These are phyloP conservation scores for Protaetia brevitarsis DNA, from an alignment of 1,140 invertebrate genomes.

Conservation along the genomic window DNA sequence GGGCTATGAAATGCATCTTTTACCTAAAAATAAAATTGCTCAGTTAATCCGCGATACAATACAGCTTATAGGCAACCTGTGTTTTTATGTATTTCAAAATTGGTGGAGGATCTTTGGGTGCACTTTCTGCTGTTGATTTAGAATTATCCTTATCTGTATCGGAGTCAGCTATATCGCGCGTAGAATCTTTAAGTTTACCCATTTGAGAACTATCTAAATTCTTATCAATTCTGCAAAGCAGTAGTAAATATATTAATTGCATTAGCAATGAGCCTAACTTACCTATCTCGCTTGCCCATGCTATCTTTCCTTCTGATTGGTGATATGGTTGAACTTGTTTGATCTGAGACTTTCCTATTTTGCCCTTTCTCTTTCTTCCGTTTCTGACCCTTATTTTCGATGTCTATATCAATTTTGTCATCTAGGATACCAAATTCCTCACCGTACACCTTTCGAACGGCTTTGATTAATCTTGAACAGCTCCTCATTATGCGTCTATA, in stretches of 20 bases:
- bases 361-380: slow-evolving; percentile 58
- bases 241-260: neutral
- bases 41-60: neutral
- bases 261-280: slow-evolving; percentile 29
- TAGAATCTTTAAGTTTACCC: slow-evolving; percentile 48
- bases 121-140: slow-evolving; percentile 48
- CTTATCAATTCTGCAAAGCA: slow-evolving; percentile 53
- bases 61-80: slow-evolving; percentile 58
- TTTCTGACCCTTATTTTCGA: slow-evolving; percentile 55
- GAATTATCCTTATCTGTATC: slow-evolving; percentile 42
- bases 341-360: slow-evolving; percentile 71
- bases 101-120: slow-evolving; percentile 62
- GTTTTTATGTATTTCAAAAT: slow-evolving; percentile 85
- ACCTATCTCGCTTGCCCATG: slow-evolving; percentile 69
- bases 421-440: slow-evolving; percentile 76
- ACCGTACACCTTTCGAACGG: slow-evolving; percentile 83
- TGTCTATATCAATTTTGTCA: slow-evolving; percentile 52
- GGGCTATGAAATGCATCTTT: slow-evolving; percentile 87
- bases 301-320: slow-evolving; percentile 74
- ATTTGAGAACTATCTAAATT: slow-evolving; percentile 53
- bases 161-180: slow-evolving; percentile 48
- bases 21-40: slow-evolving; percentile 52
- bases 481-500: slow-evolving; percentile 90
- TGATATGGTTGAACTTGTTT: slow-evolving; percentile 69
- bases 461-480: slow-evolving; percentile 82